Conservation (phyloP, 2,113 vertebrate species). For the Petromus typicus region DNA sequence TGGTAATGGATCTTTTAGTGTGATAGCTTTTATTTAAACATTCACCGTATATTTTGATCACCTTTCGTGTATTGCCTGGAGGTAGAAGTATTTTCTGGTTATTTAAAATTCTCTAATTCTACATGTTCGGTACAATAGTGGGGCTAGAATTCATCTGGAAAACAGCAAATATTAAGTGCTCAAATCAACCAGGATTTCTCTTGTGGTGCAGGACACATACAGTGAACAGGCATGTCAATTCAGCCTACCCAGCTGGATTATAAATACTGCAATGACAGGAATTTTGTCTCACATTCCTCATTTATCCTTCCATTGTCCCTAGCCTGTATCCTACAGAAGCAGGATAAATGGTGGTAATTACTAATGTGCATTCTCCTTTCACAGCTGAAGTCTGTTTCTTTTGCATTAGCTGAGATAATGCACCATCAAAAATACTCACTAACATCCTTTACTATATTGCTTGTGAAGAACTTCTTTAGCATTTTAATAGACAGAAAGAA, state of each 20-base stretch:
- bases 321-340: neutral
- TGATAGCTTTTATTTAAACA: neutral
- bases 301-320: neutral
- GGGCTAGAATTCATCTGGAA: neutral
- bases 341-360: constrained; percentile 52
- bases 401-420: constrained; percentile 5
- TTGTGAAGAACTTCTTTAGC: constrained; percentile 4
- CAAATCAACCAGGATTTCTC: constrained; percentile 17
- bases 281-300: constrained; percentile 11
- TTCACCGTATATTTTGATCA: neutral
- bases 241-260: neutral
- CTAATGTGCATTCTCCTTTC: constrained; percentile 31
- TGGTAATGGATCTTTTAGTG: neutral
- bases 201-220: neutral
- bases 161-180: constrained; percentile 11
- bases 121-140: neutral
- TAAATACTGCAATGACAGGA: neutral
- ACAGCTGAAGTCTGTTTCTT: constrained; percentile 52
- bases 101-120: constrained; percentile 30
- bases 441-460: constrained; percentile 1
- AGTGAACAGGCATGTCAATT: neutral
- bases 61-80: neutral
- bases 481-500: constrained; percentile 10
- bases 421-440: neutral
- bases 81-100: constrained; percentile 11